A percentile compares a stretch with the other conserved stretches of the same genome.
phyloP scores from a whole-genome alignment of 1,140 invertebrate genomes.

The Ceratina australensis region DNA sequence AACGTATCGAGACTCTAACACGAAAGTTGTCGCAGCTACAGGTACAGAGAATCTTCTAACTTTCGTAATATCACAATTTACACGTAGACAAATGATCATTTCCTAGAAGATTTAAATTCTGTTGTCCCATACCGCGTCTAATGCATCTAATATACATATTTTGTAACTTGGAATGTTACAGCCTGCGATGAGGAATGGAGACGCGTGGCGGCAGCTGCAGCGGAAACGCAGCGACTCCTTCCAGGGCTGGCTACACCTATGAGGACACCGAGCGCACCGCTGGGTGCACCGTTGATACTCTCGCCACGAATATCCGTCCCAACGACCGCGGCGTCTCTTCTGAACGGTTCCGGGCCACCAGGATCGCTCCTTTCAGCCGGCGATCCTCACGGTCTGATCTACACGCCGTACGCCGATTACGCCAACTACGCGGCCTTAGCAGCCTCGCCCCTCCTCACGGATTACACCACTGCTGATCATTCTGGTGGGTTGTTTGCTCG shows the following conservation, averaged over 20 bases:
- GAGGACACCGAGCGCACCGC: constrained; percentile 84
- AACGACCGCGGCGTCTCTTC: constrained; percentile 86
- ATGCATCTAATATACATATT: too few species aligned
- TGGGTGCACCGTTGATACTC: constrained; percentile 92
- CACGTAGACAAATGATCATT: too few species aligned
- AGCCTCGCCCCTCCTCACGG: constrained; percentile 89
- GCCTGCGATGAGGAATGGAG: constrained; percentile 90
- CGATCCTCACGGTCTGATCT: constrained; percentile 83
- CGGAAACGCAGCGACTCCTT: constrained; percentile 88
- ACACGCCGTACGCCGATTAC: constrained; percentile 92
- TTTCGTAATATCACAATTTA: neutral
- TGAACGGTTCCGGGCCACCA: constrained; percentile 87
- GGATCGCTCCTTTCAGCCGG: constrained; percentile 82
- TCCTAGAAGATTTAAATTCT: too few species aligned
- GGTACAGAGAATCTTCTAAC: constrained; percentile 74
- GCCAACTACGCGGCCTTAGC: constrained; percentile 92
- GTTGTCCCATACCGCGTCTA: too few species aligned
- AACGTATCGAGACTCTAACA: constrained; percentile 97
- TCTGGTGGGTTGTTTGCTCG: constrained; percentile 97
- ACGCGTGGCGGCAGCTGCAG: constrained; percentile 86
- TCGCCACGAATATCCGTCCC: constrained; percentile 91
- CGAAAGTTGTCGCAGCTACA: constrained; percentile 88
- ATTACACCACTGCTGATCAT: constrained; percentile 92
- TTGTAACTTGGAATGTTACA: constrained; percentile 76
- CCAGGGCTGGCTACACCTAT: constrained; percentile 83